phyloP scores from a whole-genome alignment of 2,113 vertebrate genomes.

The Mirounga angustirostris region DNA sequence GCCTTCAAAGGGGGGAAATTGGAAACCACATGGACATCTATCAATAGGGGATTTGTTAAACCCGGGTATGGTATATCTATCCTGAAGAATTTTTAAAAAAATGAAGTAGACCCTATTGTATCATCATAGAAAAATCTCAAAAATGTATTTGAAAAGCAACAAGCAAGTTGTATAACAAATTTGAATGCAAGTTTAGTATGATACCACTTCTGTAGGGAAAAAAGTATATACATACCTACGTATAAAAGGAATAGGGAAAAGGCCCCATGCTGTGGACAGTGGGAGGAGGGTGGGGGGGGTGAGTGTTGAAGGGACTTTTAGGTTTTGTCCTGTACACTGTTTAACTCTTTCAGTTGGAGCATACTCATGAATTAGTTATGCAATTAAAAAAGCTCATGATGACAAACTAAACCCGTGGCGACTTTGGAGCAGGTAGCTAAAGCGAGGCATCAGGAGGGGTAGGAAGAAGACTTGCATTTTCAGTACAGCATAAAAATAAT shows the following conservation, averaged over 20 bases:
- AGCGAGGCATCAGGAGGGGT: neutral
- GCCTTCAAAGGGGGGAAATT: neutral
- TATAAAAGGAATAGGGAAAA: neutral
- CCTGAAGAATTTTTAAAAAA: neutral
- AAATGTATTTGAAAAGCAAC: neutral
- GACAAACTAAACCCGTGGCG: slow-evolving; percentile 2
- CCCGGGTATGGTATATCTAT: neutral
- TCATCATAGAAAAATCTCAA: neutral
- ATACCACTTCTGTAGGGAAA: neutral
- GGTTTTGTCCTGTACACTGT: neutral
- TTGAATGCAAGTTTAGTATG: neutral
- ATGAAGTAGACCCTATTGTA: neutral
- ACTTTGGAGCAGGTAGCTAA: slow-evolving; percentile 5
- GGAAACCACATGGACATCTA: neutral
- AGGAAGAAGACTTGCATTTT: slow-evolving; percentile 2
- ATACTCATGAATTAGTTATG: slow-evolving; percentile 72
- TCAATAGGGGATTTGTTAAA: slow-evolving; percentile 11
- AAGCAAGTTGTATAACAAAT: neutral
- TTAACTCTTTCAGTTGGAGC: slow-evolving; percentile 44
- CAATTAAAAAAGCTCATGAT: slow-evolving; percentile 60
- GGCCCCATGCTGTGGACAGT: neutral
- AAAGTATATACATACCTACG: too few relatives aligned
- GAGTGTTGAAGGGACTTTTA: neutral
- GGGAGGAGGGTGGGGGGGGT: neutral
- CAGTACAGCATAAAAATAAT: slow-evolving; percentile 9